Conservation (phyloP, 2,113 vertebrate genomes). For the Nesoenas mayeri region DNA sequence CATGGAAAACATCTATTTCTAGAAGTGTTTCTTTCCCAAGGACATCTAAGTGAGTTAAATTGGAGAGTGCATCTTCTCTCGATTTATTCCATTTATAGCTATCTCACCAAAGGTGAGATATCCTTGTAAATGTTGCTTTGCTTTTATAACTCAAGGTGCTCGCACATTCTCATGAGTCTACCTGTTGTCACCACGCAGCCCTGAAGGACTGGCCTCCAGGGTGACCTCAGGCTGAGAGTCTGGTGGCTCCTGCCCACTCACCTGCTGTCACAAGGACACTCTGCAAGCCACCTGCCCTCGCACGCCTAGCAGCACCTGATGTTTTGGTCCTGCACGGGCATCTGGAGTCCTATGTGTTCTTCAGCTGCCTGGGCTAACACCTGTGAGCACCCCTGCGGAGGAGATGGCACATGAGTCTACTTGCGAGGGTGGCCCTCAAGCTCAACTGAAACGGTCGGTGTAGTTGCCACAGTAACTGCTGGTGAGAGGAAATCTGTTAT, state of each 20-base stretch:
- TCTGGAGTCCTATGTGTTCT: background rate
- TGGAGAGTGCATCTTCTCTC: background rate
- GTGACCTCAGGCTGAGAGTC: background rate
- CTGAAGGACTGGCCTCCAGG: background rate
- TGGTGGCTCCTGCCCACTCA: background rate
- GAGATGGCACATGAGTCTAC: background rate
- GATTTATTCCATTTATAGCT: conserved; percentile 34
- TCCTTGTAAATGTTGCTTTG: background rate
- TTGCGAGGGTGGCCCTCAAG: background rate
- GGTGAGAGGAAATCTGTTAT: background rate
- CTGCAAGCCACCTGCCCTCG: background rate
- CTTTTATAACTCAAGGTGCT: conserved; percentile 5
- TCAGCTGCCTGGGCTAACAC: background rate
- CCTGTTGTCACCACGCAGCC: background rate
- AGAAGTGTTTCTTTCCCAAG: conserved; percentile 31
- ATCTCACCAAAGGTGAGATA: conserved; percentile 23
- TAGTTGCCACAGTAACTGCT: conserved; percentile 12
- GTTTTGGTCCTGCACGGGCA: background rate
- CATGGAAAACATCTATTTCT: conserved; percentile 39
- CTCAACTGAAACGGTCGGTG: background rate
- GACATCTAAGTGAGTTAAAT: background rate
- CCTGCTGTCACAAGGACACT: accelerated
- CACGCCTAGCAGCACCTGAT: background rate
- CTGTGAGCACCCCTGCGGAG: background rate
- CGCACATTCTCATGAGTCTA: background rate